Percentiles rank a stretch among this genome's conserved stretches.
Evolutionary conservation across 1,140 invertebrate species (phyloP).

Genomic region (Aleiodes sp.): DNA sequence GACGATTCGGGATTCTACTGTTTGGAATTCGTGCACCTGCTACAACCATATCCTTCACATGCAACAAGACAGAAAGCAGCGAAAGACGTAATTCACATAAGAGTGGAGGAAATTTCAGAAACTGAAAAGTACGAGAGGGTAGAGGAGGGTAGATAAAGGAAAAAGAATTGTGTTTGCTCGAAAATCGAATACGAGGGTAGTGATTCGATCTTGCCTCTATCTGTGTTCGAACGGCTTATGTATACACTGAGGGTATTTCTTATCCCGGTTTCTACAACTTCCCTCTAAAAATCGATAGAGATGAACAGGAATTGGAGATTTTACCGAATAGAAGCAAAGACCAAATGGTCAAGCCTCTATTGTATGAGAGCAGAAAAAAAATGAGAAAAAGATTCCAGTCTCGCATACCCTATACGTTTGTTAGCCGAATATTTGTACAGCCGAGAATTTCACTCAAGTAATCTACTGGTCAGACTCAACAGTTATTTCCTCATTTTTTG

Average conservation of each 20-base stretch:
- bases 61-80: background rate
- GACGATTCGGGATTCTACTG: constrained; percentile 12
- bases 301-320: background rate
- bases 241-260: background rate
- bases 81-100: constrained; percentile 4
- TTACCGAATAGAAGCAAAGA: background rate
- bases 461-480: too few species aligned
- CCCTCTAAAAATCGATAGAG: background rate
- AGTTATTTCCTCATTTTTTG: background rate
- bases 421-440: too few species aligned
- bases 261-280: background rate
- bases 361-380: too few species aligned
- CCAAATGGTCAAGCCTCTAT: background rate
- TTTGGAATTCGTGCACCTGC: constrained; percentile 21
- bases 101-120: background rate
- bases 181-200: constrained; percentile 7
- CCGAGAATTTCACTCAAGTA: too few species aligned
- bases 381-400: too few species aligned
- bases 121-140: too few species aligned
- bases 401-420: too few species aligned
- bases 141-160: background rate
- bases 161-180: background rate
- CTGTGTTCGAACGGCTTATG: background rate
- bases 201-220: constrained; percentile 21
- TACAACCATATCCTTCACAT: background rate